phyloP scores from a whole-genome alignment of 1,140 invertebrate genomes.

The Ectropis grisescens region DNA sequence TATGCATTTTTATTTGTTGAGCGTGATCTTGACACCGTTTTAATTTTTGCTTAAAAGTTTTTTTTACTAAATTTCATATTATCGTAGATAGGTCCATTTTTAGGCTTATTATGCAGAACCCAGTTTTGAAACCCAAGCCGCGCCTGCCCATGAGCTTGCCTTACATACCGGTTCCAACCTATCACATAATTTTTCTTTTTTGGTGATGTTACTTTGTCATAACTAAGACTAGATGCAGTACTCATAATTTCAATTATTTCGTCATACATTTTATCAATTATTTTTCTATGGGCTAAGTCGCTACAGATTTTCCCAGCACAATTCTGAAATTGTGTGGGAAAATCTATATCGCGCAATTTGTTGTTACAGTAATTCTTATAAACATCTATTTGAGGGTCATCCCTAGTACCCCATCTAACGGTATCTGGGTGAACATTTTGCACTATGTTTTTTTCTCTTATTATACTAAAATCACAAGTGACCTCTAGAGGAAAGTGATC shows the following conservation, averaged over 20 bases:
- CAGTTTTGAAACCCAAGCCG: slow-evolving; percentile 5
- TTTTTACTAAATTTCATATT: slow-evolving; percentile 1
- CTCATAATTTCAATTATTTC: background rate
- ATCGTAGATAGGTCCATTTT: slow-evolving; percentile 1
- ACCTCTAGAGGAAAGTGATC: background rate
- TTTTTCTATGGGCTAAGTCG: background rate
- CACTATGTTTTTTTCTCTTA: background rate
- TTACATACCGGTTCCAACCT: slow-evolving; percentile 12
- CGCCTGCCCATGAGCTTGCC: slow-evolving; percentile 6
- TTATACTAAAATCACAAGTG: background rate
- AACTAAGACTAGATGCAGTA: background rate
- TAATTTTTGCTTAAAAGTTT: background rate
- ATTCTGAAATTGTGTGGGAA: slow-evolving; percentile 6
- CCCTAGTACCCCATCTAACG: slow-evolving; percentile 9
- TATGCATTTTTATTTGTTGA: background rate
- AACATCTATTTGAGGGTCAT: slow-evolving; percentile 1
- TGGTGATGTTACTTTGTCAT: background rate
- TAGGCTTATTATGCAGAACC: slow-evolving; percentile 4
- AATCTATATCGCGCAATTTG: slow-evolving; percentile 3
- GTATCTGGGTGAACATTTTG: background rate
- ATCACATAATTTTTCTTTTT: background rate
- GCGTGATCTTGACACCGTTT: background rate
- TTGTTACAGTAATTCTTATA: slow-evolving; percentile 8
- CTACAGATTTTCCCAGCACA: slow-evolving; percentile 6
- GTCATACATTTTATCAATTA: slow-evolving; percentile 5